Conservation (phyloP, 2,113 vertebrate species). For the Aptenodytes forsteri region DNA sequence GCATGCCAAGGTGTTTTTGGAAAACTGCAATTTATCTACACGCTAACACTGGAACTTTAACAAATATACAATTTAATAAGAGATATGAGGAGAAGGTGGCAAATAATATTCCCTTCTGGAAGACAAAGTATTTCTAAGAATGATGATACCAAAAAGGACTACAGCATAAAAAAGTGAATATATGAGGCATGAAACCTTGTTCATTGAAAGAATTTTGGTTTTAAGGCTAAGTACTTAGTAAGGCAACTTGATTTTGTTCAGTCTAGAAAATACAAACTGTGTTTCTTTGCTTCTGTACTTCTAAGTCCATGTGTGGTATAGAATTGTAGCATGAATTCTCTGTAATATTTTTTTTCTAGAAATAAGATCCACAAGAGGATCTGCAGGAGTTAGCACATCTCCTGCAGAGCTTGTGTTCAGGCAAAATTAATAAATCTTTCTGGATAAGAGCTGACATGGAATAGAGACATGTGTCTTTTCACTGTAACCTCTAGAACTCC, state of each 20-base stretch:
- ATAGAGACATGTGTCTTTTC: neutral
- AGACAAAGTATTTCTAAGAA: neutral
- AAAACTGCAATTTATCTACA: neutral
- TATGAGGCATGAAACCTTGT: neutral
- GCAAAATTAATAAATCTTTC: constrained; percentile 6
- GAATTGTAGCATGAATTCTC: neutral
- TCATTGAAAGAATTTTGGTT: neutral
- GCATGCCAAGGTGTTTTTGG: neutral
- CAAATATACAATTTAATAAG: neutral
- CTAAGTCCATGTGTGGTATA: neutral
- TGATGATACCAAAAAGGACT: neutral
- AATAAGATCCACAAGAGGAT: neutral
- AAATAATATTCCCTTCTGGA: neutral
- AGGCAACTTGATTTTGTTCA: neutral
- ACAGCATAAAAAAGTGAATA: neutral
- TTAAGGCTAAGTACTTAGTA: neutral
- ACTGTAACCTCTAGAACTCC: neutral
- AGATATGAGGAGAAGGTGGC: neutral
- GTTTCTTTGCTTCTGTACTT: neutral
- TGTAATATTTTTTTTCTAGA: neutral
- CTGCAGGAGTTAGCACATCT: neutral
- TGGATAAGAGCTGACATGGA: neutral
- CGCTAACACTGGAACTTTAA: neutral
- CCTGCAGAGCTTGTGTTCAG: neutral
- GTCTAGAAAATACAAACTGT: neutral